Evolutionary conservation across 2,888 invertebrate species (phyloP).

Genomic region (Xanthorhoe designata): DNA sequence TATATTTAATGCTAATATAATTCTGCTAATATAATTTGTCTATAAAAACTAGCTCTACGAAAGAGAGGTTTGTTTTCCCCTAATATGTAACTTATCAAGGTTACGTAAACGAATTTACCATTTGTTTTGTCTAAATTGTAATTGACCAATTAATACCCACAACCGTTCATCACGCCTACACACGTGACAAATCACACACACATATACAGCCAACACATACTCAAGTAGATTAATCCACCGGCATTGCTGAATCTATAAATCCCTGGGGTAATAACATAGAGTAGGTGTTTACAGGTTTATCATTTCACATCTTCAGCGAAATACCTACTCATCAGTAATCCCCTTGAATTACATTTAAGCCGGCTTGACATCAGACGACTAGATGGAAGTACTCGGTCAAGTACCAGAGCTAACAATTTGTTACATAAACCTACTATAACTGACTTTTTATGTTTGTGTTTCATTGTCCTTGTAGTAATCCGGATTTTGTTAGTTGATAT

Average conservation of each 20-base stretch:
- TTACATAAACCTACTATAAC: background rate
- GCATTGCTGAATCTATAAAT: slow-evolving; percentile 3
- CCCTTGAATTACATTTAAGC: slow-evolving; percentile 23
- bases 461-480: too few species aligned
- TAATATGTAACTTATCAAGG: background rate
- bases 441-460: too few species aligned
- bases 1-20: too few species aligned
- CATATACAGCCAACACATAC: background rate
- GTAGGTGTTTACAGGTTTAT: slow-evolving; percentile 10
- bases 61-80: too few species aligned
- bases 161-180: background rate
- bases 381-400: slow-evolving; percentile 13
- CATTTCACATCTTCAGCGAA: slow-evolving; percentile 18
- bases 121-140: background rate
- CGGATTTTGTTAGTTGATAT: too few species aligned
- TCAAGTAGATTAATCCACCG: background rate
- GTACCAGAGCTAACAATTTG: slow-evolving; percentile 1
- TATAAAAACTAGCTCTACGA: too few species aligned
- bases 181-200: background rate
- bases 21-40: too few species aligned
- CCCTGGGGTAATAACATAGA: background rate
- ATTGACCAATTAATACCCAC: background rate
- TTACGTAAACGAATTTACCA: background rate
- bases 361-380: slow-evolving; percentile 16
- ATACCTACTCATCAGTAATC: slow-evolving; percentile 21